Percentiles rank a stretch among this genome's conserved stretches.
These are phyloP conservation scores for Frankliniella intonsa DNA, from an alignment of 2,888 invertebrate species.

Conservation along the genomic window DNA sequence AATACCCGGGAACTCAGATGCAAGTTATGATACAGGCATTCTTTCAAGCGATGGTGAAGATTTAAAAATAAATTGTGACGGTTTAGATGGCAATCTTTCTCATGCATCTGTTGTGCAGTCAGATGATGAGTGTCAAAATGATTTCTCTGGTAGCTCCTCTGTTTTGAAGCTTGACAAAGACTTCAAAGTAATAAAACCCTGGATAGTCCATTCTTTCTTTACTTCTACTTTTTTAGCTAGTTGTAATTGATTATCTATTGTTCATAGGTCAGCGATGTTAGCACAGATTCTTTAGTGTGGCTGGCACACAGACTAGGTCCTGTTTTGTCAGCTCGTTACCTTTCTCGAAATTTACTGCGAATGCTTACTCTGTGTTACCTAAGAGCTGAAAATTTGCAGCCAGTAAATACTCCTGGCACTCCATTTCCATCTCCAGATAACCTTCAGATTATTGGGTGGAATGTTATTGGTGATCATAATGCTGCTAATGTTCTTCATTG, in stretches of 20 bases:
- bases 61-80: neutral
- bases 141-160: neutral
- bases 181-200: neutral
- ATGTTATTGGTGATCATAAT: constrained; percentile 72
- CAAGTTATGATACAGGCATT: neutral
- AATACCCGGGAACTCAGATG: constrained; percentile 50
- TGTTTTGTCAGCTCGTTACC: constrained; percentile 82
- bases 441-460: constrained; percentile 60
- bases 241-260: neutral
- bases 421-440: constrained; percentile 48
- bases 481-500: constrained; percentile 86
- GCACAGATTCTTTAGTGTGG: constrained; percentile 85
- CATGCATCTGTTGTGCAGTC: neutral
- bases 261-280: constrained; percentile 60
- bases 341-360: constrained; percentile 84
- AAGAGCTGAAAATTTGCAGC: constrained; percentile 68
- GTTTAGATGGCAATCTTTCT: constrained; percentile 1
- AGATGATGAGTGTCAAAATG: neutral
- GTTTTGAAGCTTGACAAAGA: neutral
- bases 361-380: constrained; percentile 93
- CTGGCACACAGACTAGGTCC: constrained; percentile 89
- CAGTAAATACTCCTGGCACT: constrained; percentile 40
- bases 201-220: too few species aligned
- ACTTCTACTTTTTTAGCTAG: neutral
- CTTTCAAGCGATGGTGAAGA: constrained; percentile 1